Percentiles rank a stretch among this genome's conserved stretches.
Conservation (phyloP, 1,140 invertebrate species). For the Pectinophora gossypiella region DNA sequence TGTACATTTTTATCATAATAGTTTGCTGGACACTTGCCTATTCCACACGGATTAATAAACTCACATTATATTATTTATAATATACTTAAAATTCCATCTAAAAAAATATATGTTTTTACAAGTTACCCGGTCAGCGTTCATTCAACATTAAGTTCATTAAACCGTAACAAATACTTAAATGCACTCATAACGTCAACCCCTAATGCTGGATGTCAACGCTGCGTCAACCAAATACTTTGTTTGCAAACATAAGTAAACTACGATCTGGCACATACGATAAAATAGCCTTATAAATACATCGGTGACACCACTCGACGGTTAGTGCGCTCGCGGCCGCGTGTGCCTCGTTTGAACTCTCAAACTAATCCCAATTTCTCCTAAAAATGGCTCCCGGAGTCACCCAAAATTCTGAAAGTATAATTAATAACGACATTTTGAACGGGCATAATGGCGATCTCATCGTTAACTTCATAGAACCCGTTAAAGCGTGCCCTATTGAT, state of each 20-base stretch:
- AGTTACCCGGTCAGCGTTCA: no score
- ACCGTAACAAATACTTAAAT: no score
- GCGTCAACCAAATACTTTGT: slow-evolving; percentile 10
- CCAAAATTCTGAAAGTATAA: slow-evolving; percentile 42
- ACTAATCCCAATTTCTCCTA: slow-evolving; percentile 1
- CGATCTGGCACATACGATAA: slow-evolving; percentile 36
- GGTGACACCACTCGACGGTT: slow-evolving; percentile 35
- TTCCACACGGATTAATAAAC: no score
- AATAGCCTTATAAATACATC: slow-evolving; percentile 57
- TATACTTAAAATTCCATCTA: no score
- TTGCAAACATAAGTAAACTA: slow-evolving; percentile 9
- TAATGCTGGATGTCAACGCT: no score
- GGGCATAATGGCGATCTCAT: slow-evolving; percentile 26
- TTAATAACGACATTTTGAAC: slow-evolving; percentile 26
- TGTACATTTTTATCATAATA: no score
- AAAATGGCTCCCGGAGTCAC: slow-evolving; percentile 60
- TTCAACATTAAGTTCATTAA: no score
- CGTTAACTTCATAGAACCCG: slow-evolving; percentile 20
- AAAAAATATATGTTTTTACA: no score
- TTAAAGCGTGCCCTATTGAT: slow-evolving; percentile 44
- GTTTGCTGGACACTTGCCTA: no score
- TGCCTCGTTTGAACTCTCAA: slow-evolving; percentile 22
- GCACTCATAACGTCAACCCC: neutral
- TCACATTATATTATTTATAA: no score
- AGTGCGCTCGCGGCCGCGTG: slow-evolving; percentile 41